A percentile compares a stretch with the other conserved stretches of the same genome.
These are phyloP conservation scores for Hemitrygon akajei DNA, from an alignment of 2,797 vertebrate species.

Conservation along the genomic window DNA sequence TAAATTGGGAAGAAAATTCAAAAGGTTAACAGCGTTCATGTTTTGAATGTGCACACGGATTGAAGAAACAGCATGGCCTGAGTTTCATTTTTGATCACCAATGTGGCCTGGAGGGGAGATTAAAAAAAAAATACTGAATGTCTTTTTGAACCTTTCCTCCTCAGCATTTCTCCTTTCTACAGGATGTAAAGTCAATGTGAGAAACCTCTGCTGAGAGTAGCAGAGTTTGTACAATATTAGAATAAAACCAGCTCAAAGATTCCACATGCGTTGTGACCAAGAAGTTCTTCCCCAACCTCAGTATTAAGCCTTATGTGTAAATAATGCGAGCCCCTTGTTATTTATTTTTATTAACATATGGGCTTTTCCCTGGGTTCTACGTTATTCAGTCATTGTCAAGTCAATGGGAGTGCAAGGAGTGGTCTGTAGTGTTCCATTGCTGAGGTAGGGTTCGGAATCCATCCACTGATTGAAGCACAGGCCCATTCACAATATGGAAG, in stretches of 20 bases:
- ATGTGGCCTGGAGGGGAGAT: background rate
- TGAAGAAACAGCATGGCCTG: background rate
- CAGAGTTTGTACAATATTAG: background rate
- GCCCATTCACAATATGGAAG: too few species aligned
- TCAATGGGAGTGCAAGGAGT: too few species aligned
- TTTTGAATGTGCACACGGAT: background rate
- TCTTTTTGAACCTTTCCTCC: background rate
- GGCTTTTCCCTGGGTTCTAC: too few species aligned
- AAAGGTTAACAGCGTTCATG: background rate
- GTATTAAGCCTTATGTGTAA: too few species aligned
- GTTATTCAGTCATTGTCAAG: too few species aligned
- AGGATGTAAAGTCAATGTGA: background rate
- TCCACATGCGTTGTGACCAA: background rate
- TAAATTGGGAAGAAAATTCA: background rate
- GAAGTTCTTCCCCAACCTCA: background rate
- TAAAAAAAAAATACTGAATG: background rate
- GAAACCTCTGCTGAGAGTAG: background rate
- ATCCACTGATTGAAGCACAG: too few species aligned
- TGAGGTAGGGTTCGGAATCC: too few species aligned
- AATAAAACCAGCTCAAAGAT: background rate
- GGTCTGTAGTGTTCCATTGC: too few species aligned
- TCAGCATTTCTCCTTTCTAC: background rate
- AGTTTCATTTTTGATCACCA: background rate
- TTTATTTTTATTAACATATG: too few species aligned
- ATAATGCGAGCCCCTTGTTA: too few species aligned